These are phyloP conservation scores for Euspilapteryx auroguttella DNA, from an alignment of 2,888 invertebrate species.

Conservation along the genomic window DNA sequence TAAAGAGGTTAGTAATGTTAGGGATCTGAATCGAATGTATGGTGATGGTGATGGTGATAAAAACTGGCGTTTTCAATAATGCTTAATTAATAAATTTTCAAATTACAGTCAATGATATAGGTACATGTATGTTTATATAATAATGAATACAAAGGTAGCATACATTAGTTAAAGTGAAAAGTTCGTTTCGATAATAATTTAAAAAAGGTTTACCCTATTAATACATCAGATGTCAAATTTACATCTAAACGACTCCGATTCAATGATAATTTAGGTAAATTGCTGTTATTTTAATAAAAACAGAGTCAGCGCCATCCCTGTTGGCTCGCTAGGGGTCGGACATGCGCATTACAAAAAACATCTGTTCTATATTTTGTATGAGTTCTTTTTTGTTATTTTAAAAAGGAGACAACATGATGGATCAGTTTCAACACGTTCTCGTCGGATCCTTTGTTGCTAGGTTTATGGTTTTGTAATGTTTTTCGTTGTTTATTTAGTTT, in stretches of 20 bases:
- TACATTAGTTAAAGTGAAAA: too few relatives aligned
- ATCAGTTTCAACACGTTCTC: conserved; percentile 59
- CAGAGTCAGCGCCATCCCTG: conserved; percentile 30
- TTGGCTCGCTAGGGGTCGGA: conserved; percentile 31
- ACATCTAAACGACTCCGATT: conserved; percentile 47
- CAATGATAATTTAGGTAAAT: conserved; percentile 41
- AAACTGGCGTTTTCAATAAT: too few relatives aligned
- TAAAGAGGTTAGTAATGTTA: too few relatives aligned
- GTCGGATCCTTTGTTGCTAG: conserved; percentile 53
- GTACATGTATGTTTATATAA: too few relatives aligned
- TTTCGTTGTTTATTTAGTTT: conserved; percentile 57
- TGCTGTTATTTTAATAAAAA: conserved; percentile 48
- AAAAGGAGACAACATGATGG: conserved; percentile 55
- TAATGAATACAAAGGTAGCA: too few relatives aligned
- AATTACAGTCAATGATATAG: too few relatives aligned
- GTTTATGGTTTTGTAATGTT: conserved; percentile 58
- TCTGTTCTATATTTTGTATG: conserved; percentile 51
- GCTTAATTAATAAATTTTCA: too few relatives aligned
- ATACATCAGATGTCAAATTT: conserved; percentile 42
- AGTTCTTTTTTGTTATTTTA: conserved; percentile 57
- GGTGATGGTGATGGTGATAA: too few relatives aligned
- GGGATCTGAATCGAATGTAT: too few relatives aligned
- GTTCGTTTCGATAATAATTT: too few relatives aligned
- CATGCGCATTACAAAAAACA: conserved; percentile 44
- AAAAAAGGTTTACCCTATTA: too few relatives aligned